Percentiles rank a stretch among this genome's conserved stretches.
These are phyloP conservation scores for Dolichomitus sp. DNA, from an alignment of 2,888 invertebrate species.

Conservation along the genomic window DNA sequence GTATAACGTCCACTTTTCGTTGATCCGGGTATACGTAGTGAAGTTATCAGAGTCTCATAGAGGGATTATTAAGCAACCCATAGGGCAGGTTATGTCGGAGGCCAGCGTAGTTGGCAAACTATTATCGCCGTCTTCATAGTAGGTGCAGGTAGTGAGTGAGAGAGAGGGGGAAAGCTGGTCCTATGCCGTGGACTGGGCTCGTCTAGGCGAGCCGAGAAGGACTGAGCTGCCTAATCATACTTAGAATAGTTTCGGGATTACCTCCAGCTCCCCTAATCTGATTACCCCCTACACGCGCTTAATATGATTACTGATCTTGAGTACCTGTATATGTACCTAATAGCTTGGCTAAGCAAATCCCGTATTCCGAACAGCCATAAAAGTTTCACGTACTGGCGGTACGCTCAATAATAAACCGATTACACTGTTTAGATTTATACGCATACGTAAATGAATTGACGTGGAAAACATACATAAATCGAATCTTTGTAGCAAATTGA, in stretches of 20 bases:
- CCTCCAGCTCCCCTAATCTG: slow-evolving; percentile 85
- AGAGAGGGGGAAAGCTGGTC: slow-evolving; percentile 71
- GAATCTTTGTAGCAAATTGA: slow-evolving; percentile 1
- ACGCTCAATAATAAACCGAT: slow-evolving; percentile 79
- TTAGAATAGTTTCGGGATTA: slow-evolving; percentile 86
- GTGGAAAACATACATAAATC: slow-evolving; percentile 40
- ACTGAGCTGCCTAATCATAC: slow-evolving; percentile 85
- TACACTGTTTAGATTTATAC: slow-evolving; percentile 68
- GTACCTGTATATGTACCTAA: slow-evolving; percentile 82
- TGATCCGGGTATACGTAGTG: slow-evolving; percentile 74
- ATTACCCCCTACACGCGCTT: slow-evolving; percentile 86
- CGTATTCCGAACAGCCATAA: slow-evolving; percentile 80
- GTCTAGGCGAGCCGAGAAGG: slow-evolving; percentile 76
- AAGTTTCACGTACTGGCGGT: slow-evolving; percentile 81
- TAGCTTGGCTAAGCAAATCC: slow-evolving; percentile 82
- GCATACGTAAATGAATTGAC: slow-evolving; percentile 60
- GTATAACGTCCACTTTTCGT: slow-evolving; percentile 67
- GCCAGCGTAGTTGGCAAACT: slow-evolving; percentile 85
- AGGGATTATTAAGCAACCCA: slow-evolving; percentile 85
- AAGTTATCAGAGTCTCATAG: slow-evolving; percentile 85
- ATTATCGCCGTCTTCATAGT: slow-evolving; percentile 86
- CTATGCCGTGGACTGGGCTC: slow-evolving; percentile 73
- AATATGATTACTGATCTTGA: slow-evolving; percentile 86
- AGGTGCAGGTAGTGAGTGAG: slow-evolving; percentile 80
- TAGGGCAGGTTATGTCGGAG: slow-evolving; percentile 84